phyloP scores from a whole-genome alignment of 1,140 invertebrate species.

The Pteromalus puparum region DNA sequence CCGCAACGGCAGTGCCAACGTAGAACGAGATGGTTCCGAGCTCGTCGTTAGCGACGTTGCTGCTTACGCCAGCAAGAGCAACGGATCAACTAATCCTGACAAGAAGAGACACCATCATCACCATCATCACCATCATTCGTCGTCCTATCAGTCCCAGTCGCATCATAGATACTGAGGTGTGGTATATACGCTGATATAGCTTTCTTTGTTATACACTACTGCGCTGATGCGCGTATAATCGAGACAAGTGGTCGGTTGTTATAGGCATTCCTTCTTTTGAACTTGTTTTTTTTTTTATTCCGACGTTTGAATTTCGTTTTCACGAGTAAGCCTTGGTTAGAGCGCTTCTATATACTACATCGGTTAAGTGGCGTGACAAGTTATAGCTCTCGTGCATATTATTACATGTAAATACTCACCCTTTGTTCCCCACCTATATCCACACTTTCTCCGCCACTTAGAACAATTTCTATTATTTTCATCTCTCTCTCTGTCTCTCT shows the following conservation, averaged over 20 bases:
- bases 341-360: too few species aligned
- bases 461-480: slow-evolving; percentile 45
- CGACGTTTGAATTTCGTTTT: too few species aligned
- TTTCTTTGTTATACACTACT: neutral
- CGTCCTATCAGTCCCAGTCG: slow-evolving; percentile 61
- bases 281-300: too few species aligned
- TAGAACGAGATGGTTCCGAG: slow-evolving; percentile 86
- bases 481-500: neutral
- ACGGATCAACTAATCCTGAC: slow-evolving; percentile 75
- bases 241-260: too few species aligned
- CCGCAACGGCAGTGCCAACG: slow-evolving; percentile 61
- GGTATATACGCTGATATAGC: too few species aligned
- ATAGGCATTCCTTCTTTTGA: too few species aligned
- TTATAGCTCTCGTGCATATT: neutral
- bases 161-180: slow-evolving; percentile 71
- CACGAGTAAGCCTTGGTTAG: too few species aligned
- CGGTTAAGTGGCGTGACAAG: too few species aligned
- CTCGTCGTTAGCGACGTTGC: slow-evolving; percentile 86
- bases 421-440: neutral
- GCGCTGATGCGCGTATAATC: too few species aligned
- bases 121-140: slow-evolving; percentile 85
- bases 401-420: slow-evolving; percentile 44
- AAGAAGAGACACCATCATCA: slow-evolving; percentile 89
- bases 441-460: slow-evolving; percentile 25
- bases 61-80: slow-evolving; percentile 63